Percentiles rank a stretch among this genome's conserved stretches.
Conservation (phyloP, 2,797 vertebrate species). For the Dendrocincla fuliginosa region DNA sequence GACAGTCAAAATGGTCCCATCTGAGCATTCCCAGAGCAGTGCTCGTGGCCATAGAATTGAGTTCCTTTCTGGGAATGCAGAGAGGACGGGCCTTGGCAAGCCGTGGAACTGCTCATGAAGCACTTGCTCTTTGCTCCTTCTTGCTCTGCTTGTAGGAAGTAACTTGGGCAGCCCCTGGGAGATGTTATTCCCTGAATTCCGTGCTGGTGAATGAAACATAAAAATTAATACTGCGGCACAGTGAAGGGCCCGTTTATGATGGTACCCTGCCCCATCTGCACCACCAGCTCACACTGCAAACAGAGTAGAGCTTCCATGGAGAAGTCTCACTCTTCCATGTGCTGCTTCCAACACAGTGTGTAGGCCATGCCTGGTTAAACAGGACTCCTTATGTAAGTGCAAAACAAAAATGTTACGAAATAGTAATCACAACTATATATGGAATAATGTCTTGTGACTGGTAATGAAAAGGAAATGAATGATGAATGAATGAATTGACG, state of each 20-base stretch:
- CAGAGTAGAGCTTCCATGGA: not conserved
- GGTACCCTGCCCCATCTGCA: not conserved
- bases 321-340: not conserved
- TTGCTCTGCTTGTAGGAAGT: not conserved
- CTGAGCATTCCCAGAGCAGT: not conserved
- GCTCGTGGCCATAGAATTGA: not conserved
- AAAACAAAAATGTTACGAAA: not conserved
- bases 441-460: not conserved
- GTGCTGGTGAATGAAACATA: not conserved
- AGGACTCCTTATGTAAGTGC: not conserved
- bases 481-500: not conserved
- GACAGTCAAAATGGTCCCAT: not conserved
- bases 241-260: not conserved
- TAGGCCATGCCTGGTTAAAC: not conserved
- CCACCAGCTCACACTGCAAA: not conserved
- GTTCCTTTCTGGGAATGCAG: not conserved
- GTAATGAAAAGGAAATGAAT: not conserved
- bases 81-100: not conserved
- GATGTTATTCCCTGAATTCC: not conserved
- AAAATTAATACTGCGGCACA: not conserved
- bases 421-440: not conserved
- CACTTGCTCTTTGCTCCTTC: not conserved
- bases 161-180: not conserved
- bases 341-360: not conserved
- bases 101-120: not conserved